These are phyloP conservation scores for Maniola hyperantus DNA, from an alignment of 2,888 invertebrate genomes.

Conservation along the genomic window DNA sequence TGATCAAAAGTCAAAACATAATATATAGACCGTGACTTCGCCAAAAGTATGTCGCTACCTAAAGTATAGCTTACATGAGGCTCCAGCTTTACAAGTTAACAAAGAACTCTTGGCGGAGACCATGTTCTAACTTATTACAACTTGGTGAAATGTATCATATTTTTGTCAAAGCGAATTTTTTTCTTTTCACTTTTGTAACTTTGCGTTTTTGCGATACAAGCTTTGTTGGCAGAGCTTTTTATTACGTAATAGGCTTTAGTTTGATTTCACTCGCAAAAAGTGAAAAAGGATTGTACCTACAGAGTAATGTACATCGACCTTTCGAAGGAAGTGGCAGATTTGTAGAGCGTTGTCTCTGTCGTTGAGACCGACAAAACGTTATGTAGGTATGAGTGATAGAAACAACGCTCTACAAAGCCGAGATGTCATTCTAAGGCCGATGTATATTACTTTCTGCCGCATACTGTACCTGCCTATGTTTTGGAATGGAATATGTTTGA, in stretches of 20 bases:
- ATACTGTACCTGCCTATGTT: no score
- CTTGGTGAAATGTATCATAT: constrained; percentile 38
- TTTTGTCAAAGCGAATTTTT: constrained; percentile 37
- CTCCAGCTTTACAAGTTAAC: constrained; percentile 37
- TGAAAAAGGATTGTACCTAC: neutral
- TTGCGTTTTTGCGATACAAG: constrained; percentile 25
- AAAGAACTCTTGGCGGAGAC: constrained; percentile 37
- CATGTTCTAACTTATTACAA: constrained; percentile 42
- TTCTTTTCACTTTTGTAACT: constrained; percentile 19
- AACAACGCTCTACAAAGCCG: no score
- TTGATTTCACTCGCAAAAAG: neutral
- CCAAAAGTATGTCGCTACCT: no score
- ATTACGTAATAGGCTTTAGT: constrained; percentile 18
- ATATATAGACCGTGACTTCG: no score
- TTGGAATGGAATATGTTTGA: neutral
- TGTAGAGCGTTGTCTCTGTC: no score
- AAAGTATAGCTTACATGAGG: neutral
- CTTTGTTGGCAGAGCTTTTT: constrained; percentile 13
- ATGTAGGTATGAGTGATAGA: no score
- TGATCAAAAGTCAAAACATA: no score
- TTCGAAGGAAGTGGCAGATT: no score
- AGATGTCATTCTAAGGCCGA: no score
- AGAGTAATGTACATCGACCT: no score
- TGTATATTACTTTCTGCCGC: no score
- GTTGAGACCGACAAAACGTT: no score